Conservation (phyloP, 2,113 vertebrate species). For the Nestor notabilis region DNA sequence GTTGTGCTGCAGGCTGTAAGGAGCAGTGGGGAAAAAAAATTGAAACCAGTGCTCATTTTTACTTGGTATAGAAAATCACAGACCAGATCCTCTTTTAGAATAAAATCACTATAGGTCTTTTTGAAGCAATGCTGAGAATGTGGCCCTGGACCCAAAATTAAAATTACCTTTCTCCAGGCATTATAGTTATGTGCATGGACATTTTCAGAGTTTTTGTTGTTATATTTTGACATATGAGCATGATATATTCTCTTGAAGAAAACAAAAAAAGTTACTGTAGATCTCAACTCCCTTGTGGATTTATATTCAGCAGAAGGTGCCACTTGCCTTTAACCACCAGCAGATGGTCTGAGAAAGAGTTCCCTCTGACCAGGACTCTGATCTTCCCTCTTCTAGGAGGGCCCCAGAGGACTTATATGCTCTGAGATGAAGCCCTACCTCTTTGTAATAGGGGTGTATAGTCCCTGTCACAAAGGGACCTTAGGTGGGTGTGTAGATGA, state of each 20-base stretch:
- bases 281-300: background rate
- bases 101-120: background rate
- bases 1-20: background rate
- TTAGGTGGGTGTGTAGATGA: background rate
- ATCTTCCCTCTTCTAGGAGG: background rate
- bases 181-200: background rate
- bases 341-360: background rate
- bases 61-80: background rate
- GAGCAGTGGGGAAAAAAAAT: background rate
- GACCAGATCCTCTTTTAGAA: background rate
- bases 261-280: background rate
- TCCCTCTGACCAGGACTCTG: background rate
- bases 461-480: fast-evolving
- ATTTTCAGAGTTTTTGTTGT: background rate
- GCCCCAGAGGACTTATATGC: background rate
- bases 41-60: background rate
- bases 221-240: background rate
- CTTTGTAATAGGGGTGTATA: background rate
- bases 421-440: background rate
- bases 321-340: background rate
- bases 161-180: background rate
- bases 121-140: background rate
- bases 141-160: background rate
- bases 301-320: background rate
- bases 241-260: background rate